Evolutionary conservation across 2,797 vertebrate genomes (phyloP).

Genomic region (Dipus sagitta): DNA sequence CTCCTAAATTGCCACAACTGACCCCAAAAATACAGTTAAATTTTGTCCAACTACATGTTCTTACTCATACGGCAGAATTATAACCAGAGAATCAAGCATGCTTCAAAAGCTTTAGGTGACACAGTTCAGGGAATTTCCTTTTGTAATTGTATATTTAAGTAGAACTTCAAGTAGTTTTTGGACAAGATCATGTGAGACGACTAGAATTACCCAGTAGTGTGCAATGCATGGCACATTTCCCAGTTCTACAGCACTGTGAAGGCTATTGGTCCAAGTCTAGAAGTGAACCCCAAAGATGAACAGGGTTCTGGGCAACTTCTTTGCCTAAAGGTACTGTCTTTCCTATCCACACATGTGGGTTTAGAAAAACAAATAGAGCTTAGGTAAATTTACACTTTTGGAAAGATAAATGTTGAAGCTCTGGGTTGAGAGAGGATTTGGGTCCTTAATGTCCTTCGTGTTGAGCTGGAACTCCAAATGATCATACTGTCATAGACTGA

Average conservation of each 20-base stretch:
- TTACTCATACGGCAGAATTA: no score
- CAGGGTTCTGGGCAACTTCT: background rate
- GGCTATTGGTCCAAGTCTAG: background rate
- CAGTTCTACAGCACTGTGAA: background rate
- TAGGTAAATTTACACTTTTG: background rate
- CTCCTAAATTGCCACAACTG: no score
- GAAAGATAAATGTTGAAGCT: background rate
- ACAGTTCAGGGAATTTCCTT: no score
- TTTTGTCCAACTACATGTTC: no score
- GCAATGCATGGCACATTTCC: background rate
- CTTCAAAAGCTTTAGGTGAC: no score
- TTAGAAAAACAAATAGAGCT: background rate
- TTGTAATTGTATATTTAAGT: background rate
- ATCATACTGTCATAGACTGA: background rate
- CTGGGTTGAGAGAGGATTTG: background rate
- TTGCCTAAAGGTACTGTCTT: background rate
- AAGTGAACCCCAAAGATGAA: background rate
- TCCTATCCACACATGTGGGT: background rate
- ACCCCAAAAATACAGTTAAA: no score
- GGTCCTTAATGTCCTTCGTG: background rate
- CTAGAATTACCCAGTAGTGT: background rate
- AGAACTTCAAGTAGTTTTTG: background rate
- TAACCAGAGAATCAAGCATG: no score
- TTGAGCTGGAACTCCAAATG: background rate
- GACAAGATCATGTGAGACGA: background rate